phyloP scores from a whole-genome alignment of 2,797 vertebrate species.

The Dromococcyx pavoninus region DNA sequence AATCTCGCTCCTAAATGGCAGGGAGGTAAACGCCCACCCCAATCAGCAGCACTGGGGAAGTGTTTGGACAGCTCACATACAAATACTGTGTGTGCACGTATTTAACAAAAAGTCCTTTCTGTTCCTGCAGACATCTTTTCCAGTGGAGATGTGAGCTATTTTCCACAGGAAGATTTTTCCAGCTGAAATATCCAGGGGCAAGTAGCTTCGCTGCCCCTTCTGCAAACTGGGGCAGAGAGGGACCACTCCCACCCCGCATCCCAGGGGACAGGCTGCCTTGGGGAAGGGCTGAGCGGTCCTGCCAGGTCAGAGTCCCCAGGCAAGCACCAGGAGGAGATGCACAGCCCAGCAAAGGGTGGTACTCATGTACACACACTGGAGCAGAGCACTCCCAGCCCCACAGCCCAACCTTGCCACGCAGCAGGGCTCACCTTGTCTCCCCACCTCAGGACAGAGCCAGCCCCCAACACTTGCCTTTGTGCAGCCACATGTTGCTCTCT shows the following conservation, averaged over 20 bases:
- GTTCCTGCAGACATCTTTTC: not conserved
- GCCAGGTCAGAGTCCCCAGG: not conserved
- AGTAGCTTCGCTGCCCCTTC: not conserved
- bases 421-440: not conserved
- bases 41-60: not conserved
- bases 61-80: rapidly evolving
- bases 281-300: not conserved
- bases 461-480: rapidly evolving
- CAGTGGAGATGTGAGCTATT: not conserved
- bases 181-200: not conserved
- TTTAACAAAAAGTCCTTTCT: not conserved
- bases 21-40: rapidly evolving
- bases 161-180: not conserved
- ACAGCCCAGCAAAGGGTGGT: not conserved
- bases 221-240: not conserved
- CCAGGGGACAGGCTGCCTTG: not conserved
- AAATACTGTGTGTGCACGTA: rapidly evolving
- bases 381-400: not conserved
- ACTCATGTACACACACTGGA: rapidly evolving
- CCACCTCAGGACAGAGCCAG: not conserved
- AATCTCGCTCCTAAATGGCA: rapidly evolving
- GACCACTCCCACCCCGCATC: not conserved
- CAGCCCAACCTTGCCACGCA: not conserved
- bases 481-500: rapidly evolving
- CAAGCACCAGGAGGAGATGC: not conserved